Evolutionary conservation across 2,113 vertebrate genomes (phyloP).

Genomic region (Regulus satrapa): DNA sequence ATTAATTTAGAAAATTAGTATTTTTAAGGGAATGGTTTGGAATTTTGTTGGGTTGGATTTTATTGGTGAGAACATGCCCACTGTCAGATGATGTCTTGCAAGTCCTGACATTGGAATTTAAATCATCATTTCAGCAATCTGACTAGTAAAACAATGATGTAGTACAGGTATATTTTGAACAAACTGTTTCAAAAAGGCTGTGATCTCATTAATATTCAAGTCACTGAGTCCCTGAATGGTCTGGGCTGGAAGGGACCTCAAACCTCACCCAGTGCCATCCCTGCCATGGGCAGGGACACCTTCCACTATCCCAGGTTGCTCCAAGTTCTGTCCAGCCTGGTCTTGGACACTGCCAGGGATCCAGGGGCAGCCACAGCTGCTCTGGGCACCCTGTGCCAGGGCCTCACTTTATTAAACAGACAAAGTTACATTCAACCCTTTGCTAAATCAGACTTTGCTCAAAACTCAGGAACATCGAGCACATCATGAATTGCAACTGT

Average conservation of each 20-base stretch:
- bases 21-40: neutral
- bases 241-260: neutral
- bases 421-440: neutral
- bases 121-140: neutral
- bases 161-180: neutral
- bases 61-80: neutral
- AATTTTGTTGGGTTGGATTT: neutral
- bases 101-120: neutral
- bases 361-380: neutral
- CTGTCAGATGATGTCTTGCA: neutral
- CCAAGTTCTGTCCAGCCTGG: fast-evolving
- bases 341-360: neutral
- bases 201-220: neutral
- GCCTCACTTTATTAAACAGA: fast-evolving
- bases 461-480: neutral
- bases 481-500: neutral
- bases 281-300: neutral
- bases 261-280: neutral
- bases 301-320: fast-evolving
- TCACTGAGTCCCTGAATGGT: neutral
- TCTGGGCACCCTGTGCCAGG: neutral
- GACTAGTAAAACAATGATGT: neutral
- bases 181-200: neutral
- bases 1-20: neutral
- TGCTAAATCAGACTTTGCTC: neutral